These are phyloP conservation scores for Leontopithecus rosalia DNA, from an alignment of 2,797 vertebrate species.

Conservation along the genomic window DNA sequence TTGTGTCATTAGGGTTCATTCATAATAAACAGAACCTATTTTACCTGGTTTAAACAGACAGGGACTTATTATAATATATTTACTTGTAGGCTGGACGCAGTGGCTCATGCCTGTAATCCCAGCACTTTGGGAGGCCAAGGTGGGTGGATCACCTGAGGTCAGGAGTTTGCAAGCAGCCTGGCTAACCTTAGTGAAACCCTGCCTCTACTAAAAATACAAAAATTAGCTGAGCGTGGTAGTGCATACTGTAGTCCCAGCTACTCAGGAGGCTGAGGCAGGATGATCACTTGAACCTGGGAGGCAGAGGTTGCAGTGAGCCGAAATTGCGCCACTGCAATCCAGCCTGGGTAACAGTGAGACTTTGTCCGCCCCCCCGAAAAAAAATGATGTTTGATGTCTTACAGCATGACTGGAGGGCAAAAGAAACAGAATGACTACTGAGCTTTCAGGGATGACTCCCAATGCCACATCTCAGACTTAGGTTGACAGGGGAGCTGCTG, in stretches of 20 bases:
- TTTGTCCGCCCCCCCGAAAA: too few relatives aligned
- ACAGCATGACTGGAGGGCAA: not conserved
- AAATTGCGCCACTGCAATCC: too few relatives aligned
- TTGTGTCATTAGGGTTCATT: not conserved
- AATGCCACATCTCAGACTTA: not conserved
- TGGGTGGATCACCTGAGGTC: too few relatives aligned
- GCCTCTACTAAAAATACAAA: too few relatives aligned
- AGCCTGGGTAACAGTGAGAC: too few relatives aligned
- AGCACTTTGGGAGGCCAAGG: not conserved
- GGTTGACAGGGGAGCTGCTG: not conserved
- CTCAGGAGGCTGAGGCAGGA: too few relatives aligned
- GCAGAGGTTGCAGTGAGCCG: too few relatives aligned
- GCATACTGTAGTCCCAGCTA: too few relatives aligned
- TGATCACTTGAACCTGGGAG: too few relatives aligned
- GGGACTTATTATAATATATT: not conserved
- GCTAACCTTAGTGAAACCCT: too few relatives aligned
- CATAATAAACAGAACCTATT: not conserved
- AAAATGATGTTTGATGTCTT: not conserved
- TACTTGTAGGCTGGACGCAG: not conserved
- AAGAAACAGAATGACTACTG: not conserved
- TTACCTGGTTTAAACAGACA: constrained; percentile 10
- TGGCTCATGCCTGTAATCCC: not conserved
- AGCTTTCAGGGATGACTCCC: not conserved
- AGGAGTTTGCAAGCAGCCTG: too few relatives aligned
- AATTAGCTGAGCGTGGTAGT: too few relatives aligned